Percentiles rank a stretch among this genome's conserved stretches.
These are phyloP conservation scores for Tribolium castaneum DNA, from an alignment of 1,140 invertebrate species.

Conservation along the genomic window DNA sequence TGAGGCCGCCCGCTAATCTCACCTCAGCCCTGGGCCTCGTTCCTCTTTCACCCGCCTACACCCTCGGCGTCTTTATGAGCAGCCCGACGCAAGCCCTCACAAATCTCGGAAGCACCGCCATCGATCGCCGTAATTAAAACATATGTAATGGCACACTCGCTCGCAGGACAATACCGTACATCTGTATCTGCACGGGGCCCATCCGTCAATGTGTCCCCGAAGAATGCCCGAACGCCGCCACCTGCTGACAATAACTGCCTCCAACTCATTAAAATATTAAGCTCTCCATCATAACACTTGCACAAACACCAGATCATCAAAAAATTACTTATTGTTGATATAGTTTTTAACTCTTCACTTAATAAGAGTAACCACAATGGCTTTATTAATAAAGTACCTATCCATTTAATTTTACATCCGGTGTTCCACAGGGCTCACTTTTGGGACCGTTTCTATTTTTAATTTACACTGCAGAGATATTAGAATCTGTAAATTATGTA, in stretches of 20 bases:
- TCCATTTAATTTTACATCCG: too few relatives aligned
- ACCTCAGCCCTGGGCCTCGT: conserved; percentile 42
- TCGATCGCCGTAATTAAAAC: conserved; percentile 56
- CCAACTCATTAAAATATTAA: too few relatives aligned
- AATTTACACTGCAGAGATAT: too few relatives aligned
- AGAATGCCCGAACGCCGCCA: background rate
- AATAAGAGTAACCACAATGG: too few relatives aligned
- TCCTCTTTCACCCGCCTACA: conserved; percentile 29
- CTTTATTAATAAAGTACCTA: too few relatives aligned
- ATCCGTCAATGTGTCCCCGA: conserved; percentile 3
- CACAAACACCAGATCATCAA: too few relatives aligned
- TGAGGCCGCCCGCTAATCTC: conserved; percentile 58
- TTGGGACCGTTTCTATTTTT: too few relatives aligned
- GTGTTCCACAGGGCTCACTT: too few relatives aligned
- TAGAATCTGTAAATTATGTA: too few relatives aligned
- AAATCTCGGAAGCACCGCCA: conserved; percentile 51
- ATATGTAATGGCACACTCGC: conserved; percentile 52
- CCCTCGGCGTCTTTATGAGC: conserved; percentile 44
- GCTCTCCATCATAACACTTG: too few relatives aligned
- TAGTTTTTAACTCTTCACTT: too few relatives aligned
- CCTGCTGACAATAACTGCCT: background rate
- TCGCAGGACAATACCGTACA: conserved; percentile 53
- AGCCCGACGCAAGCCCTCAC: conserved; percentile 43
- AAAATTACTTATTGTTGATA: too few relatives aligned
- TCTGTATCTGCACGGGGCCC: conserved; percentile 46